Evolutionary conservation across 1,140 invertebrate species (phyloP), one percentile per base, ranked within the genome.

Genomic region (Achatina immaculata): DNA sequence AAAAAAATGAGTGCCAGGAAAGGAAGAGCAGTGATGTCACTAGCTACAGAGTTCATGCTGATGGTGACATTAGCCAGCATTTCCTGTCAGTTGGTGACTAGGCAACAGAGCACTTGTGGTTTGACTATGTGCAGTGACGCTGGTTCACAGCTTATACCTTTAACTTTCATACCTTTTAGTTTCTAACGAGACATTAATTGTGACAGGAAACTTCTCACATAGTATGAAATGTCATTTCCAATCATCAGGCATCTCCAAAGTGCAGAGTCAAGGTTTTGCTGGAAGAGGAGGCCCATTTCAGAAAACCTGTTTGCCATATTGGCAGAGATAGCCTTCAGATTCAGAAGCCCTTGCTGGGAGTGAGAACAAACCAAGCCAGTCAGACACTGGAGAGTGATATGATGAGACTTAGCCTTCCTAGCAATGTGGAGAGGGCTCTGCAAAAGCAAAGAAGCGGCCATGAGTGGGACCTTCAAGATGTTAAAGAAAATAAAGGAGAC

Each of bases 401-500:
- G 21, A 11, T 34, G 34, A 68, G 40, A 14, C 43, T 78, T 19
- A 78, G 58, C 31, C 42, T 78, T 40, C 62, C 76, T 7, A 66
- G 28, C 0, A 66, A 58, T 40, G 76, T 78, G 16, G 62, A 68
- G 31, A 68, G 28, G 55, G 40, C 31, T 34, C 36, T 76, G 48
- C 31, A 36, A n/a, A 58, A 66, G 51, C 31, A 40, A 45, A 55
- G 55, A 73, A 4, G 43, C n/a, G 68, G 40, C 9, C 68, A 71
- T 6, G 42, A 42, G 2, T 24, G 36, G 68, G 21, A 42, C 9
- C 16, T 40, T 4, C 1, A 9, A 36, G 65, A 68, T 14, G 38
- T 31, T 75, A 36, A 75, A 16, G 38, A 58, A 1, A 45, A 62
- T 24, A 58, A 62, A 43, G 74, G 36, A 65, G 31, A 45, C 48